Base-by-base conservation (phyloP, 2,888 invertebrate species). In the Acanthoscelides obtectus region DNA sequence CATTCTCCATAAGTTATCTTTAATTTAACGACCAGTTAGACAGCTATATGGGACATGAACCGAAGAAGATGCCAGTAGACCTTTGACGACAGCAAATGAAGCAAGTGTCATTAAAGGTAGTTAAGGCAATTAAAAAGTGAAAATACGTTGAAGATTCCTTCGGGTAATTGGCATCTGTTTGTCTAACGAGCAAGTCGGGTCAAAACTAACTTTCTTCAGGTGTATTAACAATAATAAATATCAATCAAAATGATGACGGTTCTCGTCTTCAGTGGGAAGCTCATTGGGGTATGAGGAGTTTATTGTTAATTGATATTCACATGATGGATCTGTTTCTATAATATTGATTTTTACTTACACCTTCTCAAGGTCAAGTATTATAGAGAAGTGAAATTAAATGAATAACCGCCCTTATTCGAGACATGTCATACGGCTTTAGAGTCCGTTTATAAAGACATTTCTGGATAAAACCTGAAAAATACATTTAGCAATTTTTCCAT, bases 201-300 rank as follows among this genome's bases (percentile, higher is more conserved):
- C 5, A 45, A 45, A 6, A 17, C 12, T 12, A 45, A 12, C 45
- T 45, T 45, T 45, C 45, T 45, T 45, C 45, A 17, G 45, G 12
- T 3, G 12, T 66, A 22, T 19, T 25, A 17, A n/a, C 70, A 70
- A 67, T 20, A 27, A 20, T 64, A 25, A 25, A n/a, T 66, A 25
- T 22, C 20, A 68, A 71, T 67, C 69, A 64, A 70, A 69, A 70
- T 19, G 63, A 45, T 45, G 45, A 12, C 45, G 17, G 6, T 12
- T 45, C 1, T 45, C 17, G 1, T 45, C 17, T 45, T 45, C 45
- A 3, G 5, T 12, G 8, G 45, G 6, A 12, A 45, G 45, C 45
- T 12, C 6, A 12, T 45, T 12, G 17, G n/a, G 17, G 45, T 45
- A 25, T 45, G 45, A 45, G 17, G 45, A 45, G 45, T 25, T 25